These are phyloP conservation scores for Thera britannica DNA, from an alignment of 2,888 invertebrate genomes.

Conservation along the genomic window DNA sequence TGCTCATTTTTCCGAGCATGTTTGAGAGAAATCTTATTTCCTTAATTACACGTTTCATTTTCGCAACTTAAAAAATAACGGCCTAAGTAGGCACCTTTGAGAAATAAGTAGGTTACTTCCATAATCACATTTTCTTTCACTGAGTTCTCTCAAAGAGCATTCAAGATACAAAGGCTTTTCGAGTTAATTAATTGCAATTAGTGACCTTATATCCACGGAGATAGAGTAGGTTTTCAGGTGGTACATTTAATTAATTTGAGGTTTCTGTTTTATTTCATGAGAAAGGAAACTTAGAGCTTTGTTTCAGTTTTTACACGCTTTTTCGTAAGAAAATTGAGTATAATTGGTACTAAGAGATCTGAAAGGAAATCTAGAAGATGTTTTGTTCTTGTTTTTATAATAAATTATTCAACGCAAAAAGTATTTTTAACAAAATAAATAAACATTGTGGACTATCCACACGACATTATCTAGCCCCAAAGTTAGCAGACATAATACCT, in stretches of 20 bases:
- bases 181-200: conserved; percentile 64
- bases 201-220: conserved; percentile 49
- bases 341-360: no score
- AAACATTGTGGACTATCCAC: no score
- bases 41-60: neutral
- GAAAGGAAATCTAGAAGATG: no score
- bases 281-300: neutral
- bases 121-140: conserved; percentile 36
- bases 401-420: no score
- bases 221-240: conserved; percentile 42
- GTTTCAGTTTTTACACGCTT: neutral
- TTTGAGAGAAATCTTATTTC: neutral
- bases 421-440: no score
- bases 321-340: neutral
- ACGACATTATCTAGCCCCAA: no score
- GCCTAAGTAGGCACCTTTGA: conserved; percentile 16
- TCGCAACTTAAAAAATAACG: conserved; percentile 18
- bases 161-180: conserved; percentile 47
- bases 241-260: conserved; percentile 45
- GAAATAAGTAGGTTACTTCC: conserved; percentile 30
- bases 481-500: no score
- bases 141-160: conserved; percentile 38
- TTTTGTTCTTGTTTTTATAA: no score
- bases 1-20: no score
- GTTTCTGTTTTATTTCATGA: conserved; percentile 26